A percentile compares a stretch with the other conserved stretches of the same genome.
Evolutionary conservation across 2,797 vertebrate species (phyloP).

Genomic region (Neostethus bicornis): DNA sequence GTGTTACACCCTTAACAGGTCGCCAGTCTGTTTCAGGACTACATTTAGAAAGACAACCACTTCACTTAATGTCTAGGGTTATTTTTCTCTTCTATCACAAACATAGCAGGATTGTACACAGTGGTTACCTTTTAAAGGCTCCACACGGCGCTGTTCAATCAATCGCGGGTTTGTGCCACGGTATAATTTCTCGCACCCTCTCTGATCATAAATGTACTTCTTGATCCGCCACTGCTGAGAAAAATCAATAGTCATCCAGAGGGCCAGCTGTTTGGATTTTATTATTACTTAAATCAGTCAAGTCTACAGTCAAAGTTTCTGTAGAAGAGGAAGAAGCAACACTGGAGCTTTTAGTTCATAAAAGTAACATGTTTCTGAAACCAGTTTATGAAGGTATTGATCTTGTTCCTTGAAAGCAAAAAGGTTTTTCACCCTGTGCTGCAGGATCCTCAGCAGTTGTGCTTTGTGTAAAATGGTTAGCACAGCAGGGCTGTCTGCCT

Average conservation of each 20-base stretch:
- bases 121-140: constrained; percentile 55
- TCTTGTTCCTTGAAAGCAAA: constrained; percentile 50
- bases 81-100: constrained; percentile 4
- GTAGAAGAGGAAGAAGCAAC: constrained; percentile 50
- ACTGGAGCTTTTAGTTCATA: constrained; percentile 70
- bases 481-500: constrained; percentile 46
- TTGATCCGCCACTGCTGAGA: constrained; percentile 68
- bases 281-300: constrained; percentile 75
- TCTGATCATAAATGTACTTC: constrained; percentile 73
- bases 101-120: constrained; percentile 25
- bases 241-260: constrained; percentile 68
- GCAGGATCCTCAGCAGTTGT: constrained; percentile 35
- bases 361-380: constrained; percentile 64
- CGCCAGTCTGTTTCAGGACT: too few species aligned
- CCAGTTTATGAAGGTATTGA: constrained; percentile 67
- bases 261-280: constrained; percentile 71
- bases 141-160: constrained; percentile 53
- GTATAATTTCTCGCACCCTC: constrained; percentile 68
- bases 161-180: constrained; percentile 58
- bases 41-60: too few species aligned
- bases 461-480: constrained; percentile 53
- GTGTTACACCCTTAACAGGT: too few species aligned
- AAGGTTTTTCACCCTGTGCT: constrained; percentile 50
- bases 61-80: not conserved
- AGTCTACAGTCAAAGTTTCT: constrained; percentile 52